A percentile compares a stretch with the other conserved stretches of the same genome.
These are phyloP conservation scores for Ericerus pela DNA, from an alignment of 1,140 invertebrate genomes.

Conservation along the genomic window DNA sequence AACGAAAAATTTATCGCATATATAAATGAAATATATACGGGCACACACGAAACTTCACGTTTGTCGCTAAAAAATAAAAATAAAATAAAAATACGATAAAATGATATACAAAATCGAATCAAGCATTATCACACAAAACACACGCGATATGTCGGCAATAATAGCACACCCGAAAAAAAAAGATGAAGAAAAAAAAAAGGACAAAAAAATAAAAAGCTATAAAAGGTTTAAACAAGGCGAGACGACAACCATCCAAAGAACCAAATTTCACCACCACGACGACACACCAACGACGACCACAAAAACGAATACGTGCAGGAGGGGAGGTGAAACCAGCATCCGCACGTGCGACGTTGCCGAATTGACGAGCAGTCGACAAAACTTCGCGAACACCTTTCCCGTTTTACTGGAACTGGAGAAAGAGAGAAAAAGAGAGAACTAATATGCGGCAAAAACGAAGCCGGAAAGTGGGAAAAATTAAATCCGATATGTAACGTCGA, in stretches of 20 bases:
- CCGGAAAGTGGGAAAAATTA: too few species aligned
- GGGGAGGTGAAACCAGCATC: conserved; percentile 2
- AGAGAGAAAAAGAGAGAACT: too few species aligned
- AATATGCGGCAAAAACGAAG: too few species aligned
- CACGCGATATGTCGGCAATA: conserved; percentile 6
- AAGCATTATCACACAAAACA: conserved; percentile 2
- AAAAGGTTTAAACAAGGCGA: conserved; percentile 8
- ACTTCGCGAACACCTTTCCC: neutral
- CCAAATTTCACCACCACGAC: neutral
- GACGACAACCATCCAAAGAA: conserved; percentile 2
- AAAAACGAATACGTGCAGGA: neutral
- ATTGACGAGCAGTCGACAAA: too few species aligned
- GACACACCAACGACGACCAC: neutral
- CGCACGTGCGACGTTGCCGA: conserved; percentile 7
- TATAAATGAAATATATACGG: too few species aligned
- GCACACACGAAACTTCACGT: too few species aligned
- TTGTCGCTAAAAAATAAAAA: too few species aligned
- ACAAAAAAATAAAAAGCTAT: neutral
- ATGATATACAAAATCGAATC: neutral
- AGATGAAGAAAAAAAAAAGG: neutral
- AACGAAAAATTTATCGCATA: too few species aligned
- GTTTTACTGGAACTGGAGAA: too few species aligned
- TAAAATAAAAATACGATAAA: too few species aligned
- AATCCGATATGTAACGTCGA: too few species aligned
- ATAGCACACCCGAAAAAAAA: too few species aligned